Conservation (phyloP, 2,888 invertebrate species). For the Drosophila hawaiiensis region DNA sequence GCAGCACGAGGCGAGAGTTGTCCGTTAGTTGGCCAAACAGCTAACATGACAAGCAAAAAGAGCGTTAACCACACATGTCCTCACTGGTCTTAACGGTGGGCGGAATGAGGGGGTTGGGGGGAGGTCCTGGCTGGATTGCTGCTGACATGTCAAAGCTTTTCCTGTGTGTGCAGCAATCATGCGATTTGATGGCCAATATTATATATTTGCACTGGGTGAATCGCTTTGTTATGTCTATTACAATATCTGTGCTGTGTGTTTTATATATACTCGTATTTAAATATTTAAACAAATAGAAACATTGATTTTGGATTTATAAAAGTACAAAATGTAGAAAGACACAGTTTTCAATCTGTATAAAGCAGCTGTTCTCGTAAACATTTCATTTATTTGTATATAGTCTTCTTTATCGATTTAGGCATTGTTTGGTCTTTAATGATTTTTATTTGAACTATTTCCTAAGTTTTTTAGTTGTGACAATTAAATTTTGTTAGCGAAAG, state of each 20-base stretch:
- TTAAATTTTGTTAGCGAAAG: no score
- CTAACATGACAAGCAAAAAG: constrained; percentile 61
- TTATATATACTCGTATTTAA: background rate
- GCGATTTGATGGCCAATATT: background rate
- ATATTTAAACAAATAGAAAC: background rate
- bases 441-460: background rate
- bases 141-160: background rate
- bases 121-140: background rate
- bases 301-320: background rate
- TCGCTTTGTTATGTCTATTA: background rate
- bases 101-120: background rate
- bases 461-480: fast-evolving
- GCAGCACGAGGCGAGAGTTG: constrained; percentile 35
- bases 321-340: no score
- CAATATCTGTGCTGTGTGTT: background rate
- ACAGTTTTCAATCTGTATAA: background rate
- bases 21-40: constrained; percentile 34
- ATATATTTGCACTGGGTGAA: background rate
- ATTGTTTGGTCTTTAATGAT: background rate
- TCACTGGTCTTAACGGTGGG: constrained; percentile 40
- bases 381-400: background rate
- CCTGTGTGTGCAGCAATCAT: constrained; percentile 37
- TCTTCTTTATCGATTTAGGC: no score
- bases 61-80: constrained; percentile 63
- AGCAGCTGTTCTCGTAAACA: background rate